Evolutionary conservation across 2,797 vertebrate species (phyloP), one percentile per base, ranked within the genome.

Genomic region (Phalloptychus januarius): DNA sequence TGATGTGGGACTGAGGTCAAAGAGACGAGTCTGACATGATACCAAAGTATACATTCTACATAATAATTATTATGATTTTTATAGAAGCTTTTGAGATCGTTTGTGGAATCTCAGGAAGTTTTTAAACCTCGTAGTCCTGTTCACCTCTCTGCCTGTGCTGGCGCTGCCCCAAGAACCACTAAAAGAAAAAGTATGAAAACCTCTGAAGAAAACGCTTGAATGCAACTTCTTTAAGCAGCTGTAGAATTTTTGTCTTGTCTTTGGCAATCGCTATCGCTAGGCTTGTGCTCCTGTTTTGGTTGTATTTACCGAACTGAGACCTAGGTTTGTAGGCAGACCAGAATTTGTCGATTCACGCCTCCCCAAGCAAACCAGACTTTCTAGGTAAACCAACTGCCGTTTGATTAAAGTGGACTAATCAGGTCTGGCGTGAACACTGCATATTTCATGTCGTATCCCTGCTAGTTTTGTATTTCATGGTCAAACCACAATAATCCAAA

Each of bases 401-500:
- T n/a, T 56, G 52, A 56, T 28, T 56, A 56, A 13, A 56, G 52
- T 13, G n/a, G 4, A 56, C 52, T n/a, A 56, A 56, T 56, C 25
- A 1, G 25, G 25, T n/a, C 25, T 56, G 25, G 52, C 11, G 25
- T 12, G 11, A 56, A 56, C 52, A 5, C 58, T 33, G 16, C 58
- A 61, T 61, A 16, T 38, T 38, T 38, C 18, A 38, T 36, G 18
- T 23, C 4, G 31, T 20, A 23, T 65, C 33, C 61, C 33, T 61
- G 61, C 18, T 23, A 23, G 33, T 65, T 67, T 42, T 40, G 38
- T 40, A 40, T 40, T 67, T 40, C 10, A 67, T 3, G 25, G 38
- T 67, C 38, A 67, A 42, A 67, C 63, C 36, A 65, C 63, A 40
- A 40, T 67, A 40, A 25, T 40, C 33, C 71, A 72, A 50, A 72